Evolutionary conservation across 2,113 vertebrate genomes (phyloP), one percentile per base, ranked within the genome.

Genomic region (Callocephalon fimbriatum): DNA sequence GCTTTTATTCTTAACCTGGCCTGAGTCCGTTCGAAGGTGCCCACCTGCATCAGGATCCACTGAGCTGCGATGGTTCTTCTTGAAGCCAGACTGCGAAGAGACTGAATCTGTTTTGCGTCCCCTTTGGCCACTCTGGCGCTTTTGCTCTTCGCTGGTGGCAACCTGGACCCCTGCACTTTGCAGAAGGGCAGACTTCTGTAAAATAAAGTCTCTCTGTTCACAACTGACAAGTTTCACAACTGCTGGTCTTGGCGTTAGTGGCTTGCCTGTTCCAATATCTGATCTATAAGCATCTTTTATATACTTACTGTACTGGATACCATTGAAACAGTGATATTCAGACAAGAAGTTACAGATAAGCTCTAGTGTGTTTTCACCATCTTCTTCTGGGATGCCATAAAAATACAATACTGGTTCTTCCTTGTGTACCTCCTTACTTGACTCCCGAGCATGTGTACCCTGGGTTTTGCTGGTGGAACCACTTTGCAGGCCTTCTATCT

Each of bases 401-500:
- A 99, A 97, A 91, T 98, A 98, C 4, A 99, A 92, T 12, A 98
- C 75, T 7, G 98, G 97, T 87, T 98, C 98, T 48, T 98, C 97
- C 58, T 56, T 86, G 29, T 67, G 87, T 51, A 47, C 45, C 25
- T 95, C 97, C 32, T n/a, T 54, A n/a, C 51, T 88, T n/a, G 93
- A 58, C 84, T 96, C 95, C 53, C 56, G 91, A 92, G 85, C n/a
- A 45, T 78, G 95, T 1, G 26, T 86, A 17, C 62, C 42, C 2
- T 94, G 93, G 10, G 53, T 75, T 82, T 98, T 98, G 67, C 87
- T 81, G 56, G 94, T 0, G 0, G 97, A 96, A 61, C 96, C 94
- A 78, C 98, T 96, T n/a, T 99, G 99, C 62, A 99, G 98, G 20
- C 99, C 99, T 96, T 99, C 99, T 87, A 99, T 99, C 97, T 99